Evolutionary conservation across 2,888 invertebrate genomes (phyloP).

Genomic region (Hypercompe scribonia): DNA sequence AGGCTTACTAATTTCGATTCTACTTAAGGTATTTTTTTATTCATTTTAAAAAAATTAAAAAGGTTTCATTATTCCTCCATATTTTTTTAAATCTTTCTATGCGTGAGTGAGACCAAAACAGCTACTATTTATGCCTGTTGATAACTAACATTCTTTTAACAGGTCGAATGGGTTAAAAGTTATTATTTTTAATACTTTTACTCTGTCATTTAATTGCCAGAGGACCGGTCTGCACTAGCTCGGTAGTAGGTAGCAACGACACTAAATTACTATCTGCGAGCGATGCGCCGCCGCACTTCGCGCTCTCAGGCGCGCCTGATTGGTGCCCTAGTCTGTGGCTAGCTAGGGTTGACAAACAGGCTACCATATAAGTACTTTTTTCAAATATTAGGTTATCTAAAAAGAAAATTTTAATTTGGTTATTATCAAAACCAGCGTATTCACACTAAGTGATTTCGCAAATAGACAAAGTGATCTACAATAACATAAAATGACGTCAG

Average conservation of each 20-base stretch:
- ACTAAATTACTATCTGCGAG: slow-evolving; percentile 76
- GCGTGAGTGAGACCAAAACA: slow-evolving; percentile 8
- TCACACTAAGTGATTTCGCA: background rate
- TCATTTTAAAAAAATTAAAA: background rate
- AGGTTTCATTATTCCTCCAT: too few species aligned
- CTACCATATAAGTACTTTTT: background rate
- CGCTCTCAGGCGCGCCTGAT: slow-evolving; percentile 63
- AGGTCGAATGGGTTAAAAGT: slow-evolving; percentile 44
- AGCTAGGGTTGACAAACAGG: slow-evolving; percentile 51
- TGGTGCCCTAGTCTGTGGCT: slow-evolving; percentile 60
- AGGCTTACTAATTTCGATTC: background rate
- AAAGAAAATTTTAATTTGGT: background rate
- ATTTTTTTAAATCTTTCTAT: background rate
- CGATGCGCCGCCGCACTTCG: slow-evolving; percentile 69
- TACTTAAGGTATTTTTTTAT: background rate
- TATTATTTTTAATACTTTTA: slow-evolving; percentile 72
- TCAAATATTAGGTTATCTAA: background rate
- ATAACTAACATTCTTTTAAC: slow-evolving; percentile 52
- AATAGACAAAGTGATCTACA: background rate
- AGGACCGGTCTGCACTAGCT: slow-evolving; percentile 71
- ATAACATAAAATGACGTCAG: background rate
- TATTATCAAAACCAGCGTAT: background rate
- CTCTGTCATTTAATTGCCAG: slow-evolving; percentile 77
- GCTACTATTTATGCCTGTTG: slow-evolving; percentile 27
- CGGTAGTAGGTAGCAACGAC: slow-evolving; percentile 70